A percentile compares a stretch with the other conserved stretches of the same genome.
These are phyloP conservation scores for Onthophagus taurus DNA, from an alignment of 1,140 invertebrate species.

Conservation along the genomic window DNA sequence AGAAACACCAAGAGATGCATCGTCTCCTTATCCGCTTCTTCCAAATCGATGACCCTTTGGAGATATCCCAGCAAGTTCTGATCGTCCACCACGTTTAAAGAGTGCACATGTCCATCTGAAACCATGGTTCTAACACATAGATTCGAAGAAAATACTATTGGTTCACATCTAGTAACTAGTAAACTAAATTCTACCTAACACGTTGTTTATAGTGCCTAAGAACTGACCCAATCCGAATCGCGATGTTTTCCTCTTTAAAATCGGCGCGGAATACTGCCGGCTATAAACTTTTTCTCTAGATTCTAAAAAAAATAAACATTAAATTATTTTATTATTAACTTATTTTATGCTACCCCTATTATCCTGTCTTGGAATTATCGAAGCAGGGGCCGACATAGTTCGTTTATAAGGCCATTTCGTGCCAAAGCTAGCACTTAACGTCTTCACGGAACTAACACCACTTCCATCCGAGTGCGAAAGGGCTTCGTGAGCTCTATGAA, in stretches of 20 bases:
- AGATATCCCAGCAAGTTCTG: slow-evolving; percentile 55
- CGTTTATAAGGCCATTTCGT: slow-evolving; percentile 93
- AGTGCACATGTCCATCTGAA: slow-evolving; percentile 69
- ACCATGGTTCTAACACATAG: slow-evolving; percentile 15
- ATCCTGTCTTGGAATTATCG: slow-evolving; percentile 67
- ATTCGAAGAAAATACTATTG: slow-evolving; percentile 3
- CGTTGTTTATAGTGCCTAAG: slow-evolving; percentile 53
- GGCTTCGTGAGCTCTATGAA: slow-evolving; percentile 83
- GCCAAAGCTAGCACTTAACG: slow-evolving; percentile 81
- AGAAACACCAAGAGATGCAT: slow-evolving; percentile 92
- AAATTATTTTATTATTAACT: background rate
- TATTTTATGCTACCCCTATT: slow-evolving; percentile 53
- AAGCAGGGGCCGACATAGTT: slow-evolving; percentile 82
- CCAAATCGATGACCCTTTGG: slow-evolving; percentile 79
- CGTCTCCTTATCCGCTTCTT: slow-evolving; percentile 91
- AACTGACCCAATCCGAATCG: slow-evolving; percentile 85
- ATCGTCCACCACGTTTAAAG: slow-evolving; percentile 62
- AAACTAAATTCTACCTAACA: slow-evolving; percentile 51
- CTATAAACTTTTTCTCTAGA: slow-evolving; percentile 80
- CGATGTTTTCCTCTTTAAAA: slow-evolving; percentile 83
- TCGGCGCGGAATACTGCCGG: slow-evolving; percentile 80
- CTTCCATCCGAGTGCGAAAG: slow-evolving; percentile 59
- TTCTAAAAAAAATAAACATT: slow-evolving; percentile 42
- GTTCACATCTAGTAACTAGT: slow-evolving; percentile 38
- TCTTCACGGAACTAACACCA: slow-evolving; percentile 56